These are phyloP conservation scores for Noctilio leporinus DNA, from an alignment of 2,113 vertebrate genomes.

Conservation along the genomic window DNA sequence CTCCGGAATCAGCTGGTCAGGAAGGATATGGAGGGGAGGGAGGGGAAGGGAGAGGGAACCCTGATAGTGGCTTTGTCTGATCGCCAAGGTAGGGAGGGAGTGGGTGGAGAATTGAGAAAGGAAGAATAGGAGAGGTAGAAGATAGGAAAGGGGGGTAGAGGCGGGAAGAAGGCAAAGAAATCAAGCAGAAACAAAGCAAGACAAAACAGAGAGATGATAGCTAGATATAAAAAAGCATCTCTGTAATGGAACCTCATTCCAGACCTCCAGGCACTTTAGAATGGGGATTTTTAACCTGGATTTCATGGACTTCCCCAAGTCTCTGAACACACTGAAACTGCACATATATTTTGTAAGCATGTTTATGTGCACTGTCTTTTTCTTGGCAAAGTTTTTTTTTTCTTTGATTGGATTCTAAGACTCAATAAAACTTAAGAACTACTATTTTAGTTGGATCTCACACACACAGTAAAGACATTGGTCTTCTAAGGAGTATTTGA, in stretches of 20 bases:
- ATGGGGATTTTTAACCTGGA: background rate
- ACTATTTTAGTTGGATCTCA: background rate
- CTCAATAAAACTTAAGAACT: background rate
- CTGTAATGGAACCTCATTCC: background rate
- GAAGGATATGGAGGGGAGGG: slow-evolving; percentile 64
- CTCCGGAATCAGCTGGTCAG: slow-evolving; percentile 73
- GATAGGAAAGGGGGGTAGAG: background rate
- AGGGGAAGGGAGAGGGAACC: background rate
- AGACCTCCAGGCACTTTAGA: background rate
- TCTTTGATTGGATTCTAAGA: background rate
- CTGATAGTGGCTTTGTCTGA: slow-evolving; percentile 62
- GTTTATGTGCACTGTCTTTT: background rate
- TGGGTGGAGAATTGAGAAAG: slow-evolving; percentile 22
- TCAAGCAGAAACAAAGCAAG: slow-evolving; percentile 8
- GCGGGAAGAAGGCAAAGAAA: background rate
- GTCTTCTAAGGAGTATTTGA: background rate
- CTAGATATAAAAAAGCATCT: background rate
- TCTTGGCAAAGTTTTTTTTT: background rate
- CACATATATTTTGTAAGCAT: background rate
- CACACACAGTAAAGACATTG: background rate
- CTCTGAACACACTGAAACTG: background rate
- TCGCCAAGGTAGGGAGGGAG: slow-evolving; percentile 48
- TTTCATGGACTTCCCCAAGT: background rate
- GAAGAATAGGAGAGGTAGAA: slow-evolving; percentile 39
- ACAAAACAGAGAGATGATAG: background rate